Percentiles rank a stretch among this genome's conserved stretches.
phyloP scores from a whole-genome alignment of 2,113 vertebrate genomes.

The Tenebrosternarchus preto region DNA sequence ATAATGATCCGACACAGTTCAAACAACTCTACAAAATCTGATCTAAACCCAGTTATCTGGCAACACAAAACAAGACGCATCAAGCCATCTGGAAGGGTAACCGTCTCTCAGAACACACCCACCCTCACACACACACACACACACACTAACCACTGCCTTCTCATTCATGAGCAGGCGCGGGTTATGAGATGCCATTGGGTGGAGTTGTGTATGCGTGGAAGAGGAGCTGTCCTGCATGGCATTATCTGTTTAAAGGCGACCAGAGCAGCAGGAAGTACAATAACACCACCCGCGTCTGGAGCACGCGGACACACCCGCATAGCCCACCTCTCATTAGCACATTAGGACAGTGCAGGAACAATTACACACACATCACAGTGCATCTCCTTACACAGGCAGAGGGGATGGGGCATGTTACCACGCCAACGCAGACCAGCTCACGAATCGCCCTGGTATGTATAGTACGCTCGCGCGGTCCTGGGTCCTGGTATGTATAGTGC shows the following conservation, averaged over 20 bases:
- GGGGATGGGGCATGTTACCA: no score
- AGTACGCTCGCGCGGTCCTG: no score
- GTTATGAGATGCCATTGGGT: constrained; percentile 59
- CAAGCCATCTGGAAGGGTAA: constrained; percentile 40
- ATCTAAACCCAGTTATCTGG: constrained; percentile 45
- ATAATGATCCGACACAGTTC: constrained; percentile 46
- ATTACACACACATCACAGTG: constrained; percentile 8
- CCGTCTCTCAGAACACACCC: not conserved
- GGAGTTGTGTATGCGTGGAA: constrained; percentile 39
- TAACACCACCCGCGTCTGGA: constrained; percentile 51
- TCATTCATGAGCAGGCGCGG: constrained; percentile 67
- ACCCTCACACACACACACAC: constrained; percentile 24
- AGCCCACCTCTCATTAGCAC: constrained; percentile 69
- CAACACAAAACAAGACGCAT: constrained; percentile 36
- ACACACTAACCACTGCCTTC: constrained; percentile 63
- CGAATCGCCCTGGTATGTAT: no score
- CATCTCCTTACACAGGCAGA: constrained; percentile 22
- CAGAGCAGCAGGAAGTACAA: constrained; percentile 63
- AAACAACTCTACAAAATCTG: constrained; percentile 30
- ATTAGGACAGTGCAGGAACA: constrained; percentile 51
- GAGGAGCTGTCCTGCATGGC: constrained; percentile 67
- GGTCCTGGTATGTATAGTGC: no score
- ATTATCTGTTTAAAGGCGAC: constrained; percentile 67
- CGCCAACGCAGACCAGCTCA: no score
- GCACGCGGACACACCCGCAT: constrained; percentile 54